These are phyloP conservation scores for Drosophila formosana DNA, from an alignment of 2,888 invertebrate species.

Conservation along the genomic window DNA sequence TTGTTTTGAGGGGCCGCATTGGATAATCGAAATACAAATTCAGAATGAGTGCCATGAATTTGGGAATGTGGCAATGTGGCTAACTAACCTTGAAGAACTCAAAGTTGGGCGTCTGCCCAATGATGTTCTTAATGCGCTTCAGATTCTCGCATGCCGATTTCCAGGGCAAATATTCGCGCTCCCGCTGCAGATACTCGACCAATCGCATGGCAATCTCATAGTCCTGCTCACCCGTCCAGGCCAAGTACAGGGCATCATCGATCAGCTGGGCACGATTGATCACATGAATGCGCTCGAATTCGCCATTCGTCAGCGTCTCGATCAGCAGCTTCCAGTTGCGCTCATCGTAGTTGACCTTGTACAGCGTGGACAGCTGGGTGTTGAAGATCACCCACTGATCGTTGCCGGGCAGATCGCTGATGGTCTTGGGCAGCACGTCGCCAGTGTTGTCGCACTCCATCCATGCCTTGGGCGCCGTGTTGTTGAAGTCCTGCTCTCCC, in stretches of 20 bases:
- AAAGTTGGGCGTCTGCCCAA: slow-evolving; percentile 88
- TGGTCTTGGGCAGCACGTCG: slow-evolving; percentile 65
- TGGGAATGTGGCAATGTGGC: not conserved
- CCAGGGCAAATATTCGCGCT: slow-evolving; percentile 86
- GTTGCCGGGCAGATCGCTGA: slow-evolving; percentile 84
- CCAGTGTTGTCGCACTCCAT: slow-evolving; percentile 84
- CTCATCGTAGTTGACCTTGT: slow-evolving; percentile 91
- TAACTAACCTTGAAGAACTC: slow-evolving; percentile 87
- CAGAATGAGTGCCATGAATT: slow-evolving; percentile 41
- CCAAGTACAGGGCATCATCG: slow-evolving; percentile 90
- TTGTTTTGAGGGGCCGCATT: slow-evolving; percentile 34
- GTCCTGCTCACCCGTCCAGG: slow-evolving; percentile 88
- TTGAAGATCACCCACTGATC: slow-evolving; percentile 91
- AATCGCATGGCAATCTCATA: slow-evolving; percentile 88
- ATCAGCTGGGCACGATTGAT: slow-evolving; percentile 93
- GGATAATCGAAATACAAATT: slow-evolving; percentile 51
- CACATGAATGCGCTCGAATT: slow-evolving; percentile 87
- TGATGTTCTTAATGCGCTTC: slow-evolving; percentile 87
- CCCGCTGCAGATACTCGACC: slow-evolving; percentile 85
- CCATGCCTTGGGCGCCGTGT: slow-evolving; percentile 87
- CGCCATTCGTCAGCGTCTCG: slow-evolving; percentile 86
- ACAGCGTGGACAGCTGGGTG: slow-evolving; percentile 89
- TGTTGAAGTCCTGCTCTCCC: slow-evolving; percentile 85
- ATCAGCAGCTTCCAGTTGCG: slow-evolving; percentile 90
- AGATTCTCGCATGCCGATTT: slow-evolving; percentile 87